Conservation (phyloP, 2,113 vertebrate genomes). For the Pseudopodoces humilis region DNA sequence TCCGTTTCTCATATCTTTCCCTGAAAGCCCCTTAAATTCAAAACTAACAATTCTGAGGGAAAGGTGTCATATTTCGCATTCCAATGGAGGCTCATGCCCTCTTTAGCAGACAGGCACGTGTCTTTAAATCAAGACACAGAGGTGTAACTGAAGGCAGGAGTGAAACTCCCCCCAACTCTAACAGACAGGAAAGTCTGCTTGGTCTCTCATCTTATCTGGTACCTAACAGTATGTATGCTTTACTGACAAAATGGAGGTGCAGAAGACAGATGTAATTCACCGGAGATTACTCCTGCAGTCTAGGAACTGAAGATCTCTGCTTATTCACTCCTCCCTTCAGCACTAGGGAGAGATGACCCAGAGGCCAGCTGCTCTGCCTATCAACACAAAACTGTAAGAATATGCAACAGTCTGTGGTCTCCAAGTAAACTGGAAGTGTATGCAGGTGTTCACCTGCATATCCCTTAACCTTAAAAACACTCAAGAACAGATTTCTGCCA, state of each 20-base stretch:
- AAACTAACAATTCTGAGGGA: not conserved
- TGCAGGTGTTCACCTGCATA: not conserved
- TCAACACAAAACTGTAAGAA: rapidly evolving
- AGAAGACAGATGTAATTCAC: not conserved
- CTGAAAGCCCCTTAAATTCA: not conserved
- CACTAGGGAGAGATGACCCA: not conserved
- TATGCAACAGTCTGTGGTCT: not conserved
- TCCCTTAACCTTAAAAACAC: not conserved
- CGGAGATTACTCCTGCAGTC: not conserved
- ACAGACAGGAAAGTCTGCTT: not conserved
- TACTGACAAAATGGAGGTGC: not conserved
- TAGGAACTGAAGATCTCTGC: not conserved
- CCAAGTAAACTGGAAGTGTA: not conserved
- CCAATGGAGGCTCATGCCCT: not conserved
- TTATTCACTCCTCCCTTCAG: not conserved
- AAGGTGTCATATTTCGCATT: rapidly evolving
- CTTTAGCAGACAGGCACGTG: no score
- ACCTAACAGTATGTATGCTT: not conserved
- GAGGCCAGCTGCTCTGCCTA: not conserved
- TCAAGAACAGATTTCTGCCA: not conserved
- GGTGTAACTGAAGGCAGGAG: not conserved
- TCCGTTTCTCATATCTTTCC: not conserved
- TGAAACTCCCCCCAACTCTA: rapidly evolving
- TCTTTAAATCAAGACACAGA: not conserved
- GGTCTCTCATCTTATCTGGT: not conserved